Evolutionary conservation across 2,888 invertebrate genomes (phyloP), one percentile per base, ranked within the genome.

Genomic region (Pseudococcus viburni): DNA sequence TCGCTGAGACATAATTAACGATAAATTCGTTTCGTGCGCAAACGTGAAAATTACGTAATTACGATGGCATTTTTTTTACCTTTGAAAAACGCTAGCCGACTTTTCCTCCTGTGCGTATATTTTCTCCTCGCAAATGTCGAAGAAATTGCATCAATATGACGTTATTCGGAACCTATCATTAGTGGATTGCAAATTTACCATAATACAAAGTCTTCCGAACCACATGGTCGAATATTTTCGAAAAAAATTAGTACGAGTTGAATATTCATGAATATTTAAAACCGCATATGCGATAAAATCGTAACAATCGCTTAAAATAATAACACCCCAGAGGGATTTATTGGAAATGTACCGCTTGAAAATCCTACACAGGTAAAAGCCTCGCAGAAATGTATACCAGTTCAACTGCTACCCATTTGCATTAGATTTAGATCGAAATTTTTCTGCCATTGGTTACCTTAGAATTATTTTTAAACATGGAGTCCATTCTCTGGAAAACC

Each of bases 271-370:
- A 19, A 64, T 64, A 22, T 64, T 22, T 64, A 19, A 22, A 64
- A 64, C 64, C 64, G 22, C 64, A 19, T 64, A 11, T 22, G 64
- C 19, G 64, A 64, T 64, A 64, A 64, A 64, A 64, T 64, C 64
- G 19, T 64, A 22, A 11, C 22, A 19, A 64, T 64, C 64, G 22
- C 22, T 19, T 64, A 11, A 4, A 64, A 64, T 64, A 64, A 64
- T 64, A 64, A 64, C 22, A 64, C 22, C 64, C 64, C 64, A 3
- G 6, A 22, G 7, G 64, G 64, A 64, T 64, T 22, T 22, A 64
- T 64, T 22, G 22, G 11, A 22, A 9, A 64, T 64, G 22, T 64
- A 22, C 22, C 22, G 64, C 11, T 64, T 22, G 22, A 22, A 64
- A 64, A 64, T 64, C 22, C 64, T 12, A 22, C 64, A 64, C n/a